A percentile compares a stretch with the other conserved stretches of the same genome.
Evolutionary conservation across 2,797 vertebrate genomes (phyloP).

Genomic region (Danio kyathit): DNA sequence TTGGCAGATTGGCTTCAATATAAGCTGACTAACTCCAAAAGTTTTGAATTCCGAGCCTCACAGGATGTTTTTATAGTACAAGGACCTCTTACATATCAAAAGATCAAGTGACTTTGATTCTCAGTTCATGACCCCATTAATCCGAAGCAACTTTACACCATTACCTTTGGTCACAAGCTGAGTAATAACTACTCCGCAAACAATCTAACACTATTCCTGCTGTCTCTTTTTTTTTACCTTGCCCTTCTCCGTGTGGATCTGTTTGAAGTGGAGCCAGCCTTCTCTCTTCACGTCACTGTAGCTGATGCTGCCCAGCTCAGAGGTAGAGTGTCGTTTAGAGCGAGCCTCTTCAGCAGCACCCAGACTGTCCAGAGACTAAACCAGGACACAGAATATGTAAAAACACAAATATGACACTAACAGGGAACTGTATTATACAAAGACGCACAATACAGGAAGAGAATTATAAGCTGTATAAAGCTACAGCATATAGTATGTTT

Average conservation of each 20-base stretch:
- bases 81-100: too few relatives aligned
- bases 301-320: slow-evolving; percentile 90
- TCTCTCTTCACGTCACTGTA: slow-evolving; percentile 91
- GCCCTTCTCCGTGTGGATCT: slow-evolving; percentile 97
- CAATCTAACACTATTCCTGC: not conserved
- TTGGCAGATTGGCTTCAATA: too few relatives aligned
- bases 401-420: slow-evolving; percentile 27
- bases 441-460: slow-evolving; percentile 7
- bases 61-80: too few relatives aligned
- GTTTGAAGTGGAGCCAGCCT: slow-evolving; percentile 97
- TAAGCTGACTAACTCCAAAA: too few relatives aligned
- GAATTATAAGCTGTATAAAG: not conserved
- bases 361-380: slow-evolving; percentile 92
- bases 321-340: slow-evolving; percentile 94
- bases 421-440: slow-evolving; percentile 16
- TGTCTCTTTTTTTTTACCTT: slow-evolving; percentile 83
- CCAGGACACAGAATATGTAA: slow-evolving; percentile 8
- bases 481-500: too few relatives aligned
- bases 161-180: not conserved
- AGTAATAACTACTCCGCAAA: not conserved
- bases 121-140: not conserved
- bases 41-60: too few relatives aligned
- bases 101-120: too few relatives aligned
- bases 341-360: slow-evolving; percentile 88
- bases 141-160: not conserved